Percentiles rank a stretch among this genome's conserved stretches.
phyloP scores from a whole-genome alignment of 23 tunicate genomes.

The Diplosoma virens region DNA sequence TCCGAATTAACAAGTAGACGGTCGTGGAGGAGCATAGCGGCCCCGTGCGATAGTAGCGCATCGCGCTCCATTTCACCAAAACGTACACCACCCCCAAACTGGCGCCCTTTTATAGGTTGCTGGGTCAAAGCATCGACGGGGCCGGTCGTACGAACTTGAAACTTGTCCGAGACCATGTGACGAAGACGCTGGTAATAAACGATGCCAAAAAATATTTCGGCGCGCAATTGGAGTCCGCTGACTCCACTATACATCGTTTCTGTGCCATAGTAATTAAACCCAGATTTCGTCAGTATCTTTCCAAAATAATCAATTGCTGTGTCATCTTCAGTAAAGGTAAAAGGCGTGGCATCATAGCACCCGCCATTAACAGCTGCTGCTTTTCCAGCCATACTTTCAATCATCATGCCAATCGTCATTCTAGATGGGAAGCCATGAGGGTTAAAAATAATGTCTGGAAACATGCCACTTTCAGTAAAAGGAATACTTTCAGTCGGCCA shows the following conservation, averaged over 20 bases:
- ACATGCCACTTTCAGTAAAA: conserved; percentile 90
- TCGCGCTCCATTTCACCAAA: conserved; percentile 99
- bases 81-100: conserved; percentile 88
- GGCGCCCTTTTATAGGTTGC: conserved; percentile 93
- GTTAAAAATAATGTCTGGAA: conserved; percentile 94
- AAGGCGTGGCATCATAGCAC: conserved; percentile 95
- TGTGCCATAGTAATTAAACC: conserved; percentile 86
- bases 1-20: conserved; percentile 65
- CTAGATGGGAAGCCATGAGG: conserved; percentile 99
- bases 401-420: conserved; percentile 99
- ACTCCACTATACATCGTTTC: conserved; percentile 92
- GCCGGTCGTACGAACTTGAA: conserved; percentile 91
- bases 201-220: conserved; percentile 87
- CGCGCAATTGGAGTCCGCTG: conserved; percentile 87
- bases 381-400: conserved; percentile 97
- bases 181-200: conserved; percentile 97
- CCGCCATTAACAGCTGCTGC: conserved; percentile 77
- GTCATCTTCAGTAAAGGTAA: conserved; percentile 75
- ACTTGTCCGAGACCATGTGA: conserved; percentile 98
- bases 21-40: conserved; percentile 67
- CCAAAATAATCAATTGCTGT: conserved; percentile 93
- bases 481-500: conserved; percentile 90
- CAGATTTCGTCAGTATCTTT: conserved; percentile 67
- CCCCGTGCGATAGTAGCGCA: conserved; percentile 89
- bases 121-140: conserved; percentile 85